Conservation (phyloP, 2,113 vertebrate species). For the Labeo catla region DNA sequence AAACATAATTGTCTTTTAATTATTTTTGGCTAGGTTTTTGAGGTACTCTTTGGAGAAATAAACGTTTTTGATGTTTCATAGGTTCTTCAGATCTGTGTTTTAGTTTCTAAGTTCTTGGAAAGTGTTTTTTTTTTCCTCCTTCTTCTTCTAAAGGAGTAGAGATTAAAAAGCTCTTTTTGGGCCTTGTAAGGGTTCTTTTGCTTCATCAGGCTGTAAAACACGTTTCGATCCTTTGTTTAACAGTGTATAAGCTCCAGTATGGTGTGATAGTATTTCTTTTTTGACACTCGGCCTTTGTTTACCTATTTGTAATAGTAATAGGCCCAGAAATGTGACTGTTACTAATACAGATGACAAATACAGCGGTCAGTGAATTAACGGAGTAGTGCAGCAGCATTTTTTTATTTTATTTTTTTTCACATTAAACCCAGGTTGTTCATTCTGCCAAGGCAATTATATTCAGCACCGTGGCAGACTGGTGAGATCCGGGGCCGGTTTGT, state of each 20-base stretch:
- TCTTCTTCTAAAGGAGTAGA: not conserved
- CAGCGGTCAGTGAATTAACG: constrained; percentile 30
- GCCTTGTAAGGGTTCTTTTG: not conserved
- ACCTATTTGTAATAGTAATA: constrained; percentile 30
- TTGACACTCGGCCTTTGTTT: constrained; percentile 11
- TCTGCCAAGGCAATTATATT: not conserved
- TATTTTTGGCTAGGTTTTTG: too few species aligned
- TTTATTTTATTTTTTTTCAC: not conserved
- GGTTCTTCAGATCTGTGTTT: not conserved
- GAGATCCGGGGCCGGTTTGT: not conserved
- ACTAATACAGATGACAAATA: not conserved
- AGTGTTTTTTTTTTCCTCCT: not conserved
- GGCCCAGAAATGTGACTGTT: constrained; percentile 11
- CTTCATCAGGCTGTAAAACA: constrained; percentile 2
- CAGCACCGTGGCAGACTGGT: not conserved
- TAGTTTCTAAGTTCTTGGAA: not conserved
- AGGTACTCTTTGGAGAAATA: not conserved
- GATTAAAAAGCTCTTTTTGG: not conserved
- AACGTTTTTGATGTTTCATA: not conserved
- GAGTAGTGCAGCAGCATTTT: constrained; percentile 7
- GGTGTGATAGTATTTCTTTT: not conserved
- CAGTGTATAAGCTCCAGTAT: not conserved
- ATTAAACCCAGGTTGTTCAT: not conserved
- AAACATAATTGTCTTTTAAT: not conserved
- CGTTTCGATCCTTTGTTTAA: constrained; percentile 14